phyloP scores from a whole-genome alignment of 2,888 invertebrate genomes.

The Cenopis cana region DNA sequence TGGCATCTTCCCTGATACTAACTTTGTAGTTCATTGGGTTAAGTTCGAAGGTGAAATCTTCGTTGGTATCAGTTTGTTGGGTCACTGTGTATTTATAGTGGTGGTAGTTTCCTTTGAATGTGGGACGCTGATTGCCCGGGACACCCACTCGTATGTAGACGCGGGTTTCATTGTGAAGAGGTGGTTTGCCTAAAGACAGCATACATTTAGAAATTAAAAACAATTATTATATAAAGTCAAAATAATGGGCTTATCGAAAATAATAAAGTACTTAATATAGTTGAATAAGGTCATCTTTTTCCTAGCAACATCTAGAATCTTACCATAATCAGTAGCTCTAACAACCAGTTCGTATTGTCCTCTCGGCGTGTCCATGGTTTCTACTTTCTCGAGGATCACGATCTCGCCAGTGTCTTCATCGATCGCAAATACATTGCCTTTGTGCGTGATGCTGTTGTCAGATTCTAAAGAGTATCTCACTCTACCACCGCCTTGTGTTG shows the following conservation, averaged over 20 bases:
- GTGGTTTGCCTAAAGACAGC: conserved; percentile 81
- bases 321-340: conserved; percentile 89
- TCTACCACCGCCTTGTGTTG: conserved; percentile 88
- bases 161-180: conserved; percentile 87
- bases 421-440: conserved; percentile 87
- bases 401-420: conserved; percentile 90
- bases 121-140: conserved; percentile 91
- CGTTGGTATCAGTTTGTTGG: conserved; percentile 65
- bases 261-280: too few relatives aligned
- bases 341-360: conserved; percentile 89
- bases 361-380: conserved; percentile 89
- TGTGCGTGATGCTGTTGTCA: conserved; percentile 88
- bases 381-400: conserved; percentile 86
- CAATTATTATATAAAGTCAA: neutral
- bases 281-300: too few relatives aligned
- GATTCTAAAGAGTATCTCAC: conserved; percentile 88
- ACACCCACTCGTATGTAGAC: conserved; percentile 91
- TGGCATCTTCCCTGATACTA: conserved; percentile 88
- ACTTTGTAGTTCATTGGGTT: conserved; percentile 90
- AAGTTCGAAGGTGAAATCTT: conserved; percentile 80
- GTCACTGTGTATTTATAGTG: conserved; percentile 78
- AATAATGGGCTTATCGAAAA: too few relatives aligned
- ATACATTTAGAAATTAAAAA: neutral
- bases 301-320: conserved; percentile 24
- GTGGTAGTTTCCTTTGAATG: conserved; percentile 90